Percentiles rank a stretch among this genome's conserved stretches.
These are phyloP conservation scores for Helicoverpa armigera DNA, from an alignment of 1,140 invertebrate species.

Conservation along the genomic window DNA sequence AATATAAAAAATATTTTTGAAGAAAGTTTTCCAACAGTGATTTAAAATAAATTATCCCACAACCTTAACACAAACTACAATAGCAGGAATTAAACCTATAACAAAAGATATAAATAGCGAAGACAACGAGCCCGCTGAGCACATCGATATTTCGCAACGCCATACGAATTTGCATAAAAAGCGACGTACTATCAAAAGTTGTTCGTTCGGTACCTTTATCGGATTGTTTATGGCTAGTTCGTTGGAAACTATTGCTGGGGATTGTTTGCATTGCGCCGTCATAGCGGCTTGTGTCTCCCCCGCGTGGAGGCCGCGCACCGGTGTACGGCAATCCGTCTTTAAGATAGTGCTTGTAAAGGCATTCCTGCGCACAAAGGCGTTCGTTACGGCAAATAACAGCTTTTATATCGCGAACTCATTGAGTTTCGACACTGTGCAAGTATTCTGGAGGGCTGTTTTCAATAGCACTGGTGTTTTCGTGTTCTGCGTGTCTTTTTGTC, in stretches of 20 bases:
- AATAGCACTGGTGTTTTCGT: constrained; percentile 32
- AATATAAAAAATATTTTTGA: not conserved
- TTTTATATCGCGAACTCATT: constrained; percentile 53
- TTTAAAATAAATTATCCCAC: not conserved
- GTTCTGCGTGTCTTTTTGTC: constrained; percentile 21
- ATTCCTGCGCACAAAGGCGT: constrained; percentile 55
- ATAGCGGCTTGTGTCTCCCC: constrained; percentile 8
- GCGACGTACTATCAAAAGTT: constrained; percentile 49
- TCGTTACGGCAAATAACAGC: constrained; percentile 55
- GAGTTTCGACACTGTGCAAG: constrained; percentile 47
- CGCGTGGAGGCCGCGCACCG: constrained; percentile 9
- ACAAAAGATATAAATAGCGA: constrained; percentile 18
- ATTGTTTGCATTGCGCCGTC: constrained; percentile 49
- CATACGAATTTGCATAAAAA: constrained; percentile 52
- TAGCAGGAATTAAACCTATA: constrained; percentile 35
- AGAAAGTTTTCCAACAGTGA: not conserved
- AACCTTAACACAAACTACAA: constrained; percentile 23
- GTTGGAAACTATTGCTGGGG: constrained; percentile 27
- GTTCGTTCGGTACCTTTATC: constrained; percentile 49
- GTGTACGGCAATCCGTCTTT: constrained; percentile 47
- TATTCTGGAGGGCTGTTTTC: constrained; percentile 45
- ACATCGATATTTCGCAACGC: constrained; percentile 42
- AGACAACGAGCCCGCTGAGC: constrained; percentile 20
- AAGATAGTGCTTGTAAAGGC: constrained; percentile 50
- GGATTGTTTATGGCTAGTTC: constrained; percentile 51